Percentiles rank a stretch among this genome's conserved stretches.
Evolutionary conservation across 2,797 vertebrate species (phyloP).

Genomic region (Lacerta agilis): DNA sequence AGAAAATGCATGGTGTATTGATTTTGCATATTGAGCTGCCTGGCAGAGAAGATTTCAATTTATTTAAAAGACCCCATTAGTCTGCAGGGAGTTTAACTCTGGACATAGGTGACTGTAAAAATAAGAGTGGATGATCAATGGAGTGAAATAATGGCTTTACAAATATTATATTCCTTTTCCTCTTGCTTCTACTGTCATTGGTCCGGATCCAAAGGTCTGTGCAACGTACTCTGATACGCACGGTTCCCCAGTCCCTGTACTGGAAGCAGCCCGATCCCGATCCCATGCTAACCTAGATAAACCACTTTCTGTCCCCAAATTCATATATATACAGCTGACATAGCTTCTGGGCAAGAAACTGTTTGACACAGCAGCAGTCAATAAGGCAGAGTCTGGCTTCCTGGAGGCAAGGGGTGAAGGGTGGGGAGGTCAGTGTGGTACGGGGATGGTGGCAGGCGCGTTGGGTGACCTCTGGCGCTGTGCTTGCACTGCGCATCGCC

Average conservation of each 20-base stretch:
- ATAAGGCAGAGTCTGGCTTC: too few species aligned
- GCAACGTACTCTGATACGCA: not conserved
- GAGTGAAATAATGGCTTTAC: not conserved
- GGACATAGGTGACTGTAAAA: not conserved
- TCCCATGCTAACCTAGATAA: not conserved
- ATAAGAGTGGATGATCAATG: not conserved
- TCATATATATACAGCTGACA: not conserved
- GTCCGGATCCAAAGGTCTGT: not conserved
- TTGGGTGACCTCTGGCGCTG: too few species aligned
- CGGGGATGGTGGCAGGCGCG: too few species aligned
- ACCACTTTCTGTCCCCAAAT: not conserved
- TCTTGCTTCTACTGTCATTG: not conserved
- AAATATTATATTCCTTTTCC: not conserved
- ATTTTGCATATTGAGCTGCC: conserved; percentile 38
- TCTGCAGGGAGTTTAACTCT: conserved; percentile 14
- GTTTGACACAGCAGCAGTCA: not conserved
- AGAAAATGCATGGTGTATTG: conserved; percentile 9
- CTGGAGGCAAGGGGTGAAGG: too few species aligned
- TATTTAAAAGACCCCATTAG: conserved; percentile 42
- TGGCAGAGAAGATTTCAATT: conserved; percentile 40
- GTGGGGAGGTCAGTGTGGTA: too few species aligned
- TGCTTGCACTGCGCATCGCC: too few species aligned
- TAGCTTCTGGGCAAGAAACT: not conserved
- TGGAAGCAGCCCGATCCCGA: not conserved
- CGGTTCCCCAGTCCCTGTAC: not conserved